Base-by-base conservation (phyloP, 2,113 vertebrate genomes). In the Takifugu flavidus region DNA sequence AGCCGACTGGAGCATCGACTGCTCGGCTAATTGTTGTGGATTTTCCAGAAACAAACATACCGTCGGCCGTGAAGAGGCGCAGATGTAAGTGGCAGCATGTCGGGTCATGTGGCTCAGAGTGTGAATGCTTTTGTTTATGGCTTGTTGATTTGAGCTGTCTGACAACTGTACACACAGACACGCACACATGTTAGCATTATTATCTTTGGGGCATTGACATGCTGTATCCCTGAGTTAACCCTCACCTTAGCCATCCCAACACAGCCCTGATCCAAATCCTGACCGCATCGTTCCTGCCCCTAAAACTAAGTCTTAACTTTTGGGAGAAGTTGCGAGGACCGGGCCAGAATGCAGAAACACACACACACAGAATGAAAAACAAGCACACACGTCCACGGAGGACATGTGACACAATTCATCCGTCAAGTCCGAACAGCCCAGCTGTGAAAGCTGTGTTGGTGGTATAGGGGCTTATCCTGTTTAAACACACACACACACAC, bases 361-460 rank as follows among this genome's bases (percentile, higher is more conserved):
- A 50, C 25, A 50, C 27, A 14, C 45, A 55, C 25, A 44, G 56
- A 56, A 25, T 60, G 45, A 52, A 31, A 61, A 27, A 13, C 59
- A 43, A 13, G 39, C 55, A 58, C 26, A 62, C 53, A 54, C 50
- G 65, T 2, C 6, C 39, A 47, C 13, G 0, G 14, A 44, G 51
- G 55, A 79, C 79, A 80, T 78, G 77, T 82, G 83, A 74, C 70
- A 57, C 62, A 46, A 66, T 78, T 80, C 77, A 78, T 76, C 73
- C 28, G 25, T 86, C 71, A 72, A 82, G 66, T 77, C 77, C 74
- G 70, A 71, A 75, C 71, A 66, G 63, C 58, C 75, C 82, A 82
- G 83, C 80, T 85, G 79, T 79, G 67, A 75, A 82, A 79, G 75
- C 82, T 44, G 44, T 78, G 70, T 70, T 78, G 80, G 80, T 86